Conservation (phyloP, 2,113 vertebrate species). For the Oenanthe melanoleuca region DNA sequence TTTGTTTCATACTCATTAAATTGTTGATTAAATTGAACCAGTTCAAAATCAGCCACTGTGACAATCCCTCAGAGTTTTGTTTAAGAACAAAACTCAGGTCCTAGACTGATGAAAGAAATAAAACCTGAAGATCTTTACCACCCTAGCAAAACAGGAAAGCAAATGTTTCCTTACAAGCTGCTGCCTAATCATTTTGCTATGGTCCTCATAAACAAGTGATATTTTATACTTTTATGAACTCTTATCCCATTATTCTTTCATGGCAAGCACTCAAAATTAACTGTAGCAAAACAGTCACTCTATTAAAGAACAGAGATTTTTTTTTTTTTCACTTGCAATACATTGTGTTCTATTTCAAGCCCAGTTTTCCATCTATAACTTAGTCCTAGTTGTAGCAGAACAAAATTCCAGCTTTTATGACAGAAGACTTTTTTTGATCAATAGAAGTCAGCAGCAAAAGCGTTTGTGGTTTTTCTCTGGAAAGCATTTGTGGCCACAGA, state of each 20-base stretch:
- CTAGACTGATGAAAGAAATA: slow-evolving; percentile 3
- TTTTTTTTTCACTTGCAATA: neutral
- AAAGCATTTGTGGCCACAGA: slow-evolving; percentile 73
- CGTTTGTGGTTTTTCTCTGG: slow-evolving; percentile 68
- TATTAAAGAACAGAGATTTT: neutral
- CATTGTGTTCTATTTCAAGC: slow-evolving; percentile 55
- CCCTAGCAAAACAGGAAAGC: slow-evolving; percentile 1
- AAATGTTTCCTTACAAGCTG: slow-evolving; percentile 11
- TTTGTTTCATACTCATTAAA: neutral
- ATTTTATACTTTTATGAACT: slow-evolving; percentile 37
- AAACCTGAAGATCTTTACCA: slow-evolving; percentile 35
- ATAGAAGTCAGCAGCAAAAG: slow-evolving; percentile 65
- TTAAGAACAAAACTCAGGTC: neutral
- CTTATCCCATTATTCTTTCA: slow-evolving; percentile 39
- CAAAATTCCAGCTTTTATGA: slow-evolving; percentile 68
- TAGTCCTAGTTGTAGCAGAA: slow-evolving; percentile 44
- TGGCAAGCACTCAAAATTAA: neutral
- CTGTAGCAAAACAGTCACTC: neutral
- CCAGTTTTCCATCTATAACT: slow-evolving; percentile 55
- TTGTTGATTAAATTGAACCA: neutral
- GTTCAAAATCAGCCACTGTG: neutral
- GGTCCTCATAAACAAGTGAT: slow-evolving; percentile 13
- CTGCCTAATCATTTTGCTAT: slow-evolving; percentile 32
- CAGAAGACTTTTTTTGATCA: slow-evolving; percentile 70
- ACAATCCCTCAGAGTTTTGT: neutral